Evolutionary conservation across 2,797 vertebrate species (phyloP), one percentile per base, ranked within the genome.

Genomic region (Pagetopsis macropterus): DNA sequence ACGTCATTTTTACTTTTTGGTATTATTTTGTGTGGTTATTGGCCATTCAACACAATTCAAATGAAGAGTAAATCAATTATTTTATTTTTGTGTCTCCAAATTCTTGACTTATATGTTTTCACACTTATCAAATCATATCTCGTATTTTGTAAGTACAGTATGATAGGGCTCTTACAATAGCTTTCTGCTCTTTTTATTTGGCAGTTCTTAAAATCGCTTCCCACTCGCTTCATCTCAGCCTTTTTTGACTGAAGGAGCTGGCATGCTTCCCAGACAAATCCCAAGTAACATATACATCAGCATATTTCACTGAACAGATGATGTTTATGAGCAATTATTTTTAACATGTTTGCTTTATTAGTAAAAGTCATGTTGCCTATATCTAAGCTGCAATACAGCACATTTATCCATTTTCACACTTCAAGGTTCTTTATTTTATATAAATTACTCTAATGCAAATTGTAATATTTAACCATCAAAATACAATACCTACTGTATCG

Each of bases 211-310:
- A 72, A 84, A 71, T 11, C 3, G 46, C 21, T 70, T 85, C 77
- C 71, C 49, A 49, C 68, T 46, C 66, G 41, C 55, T 58, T 60
- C 66, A 76, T 48, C 62, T 44, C 5, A 0, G 45, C 65, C 65
- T 67, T 27, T 56, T 71, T 23, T 78, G 73, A 81, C 75, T 70
- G 51, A 70, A 31, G 62, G 54, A 58, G 64, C 49, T 84, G 85
- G 81, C 75, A 44, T 48, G 1, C 31, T 50, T 81, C 77, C 77
- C 75, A 77, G 72, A 75, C 43, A 82, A 55, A 79, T 57, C 70
- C 21, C 37, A 70, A 60, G 68, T n/a, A 70, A 69, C 71, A 82
- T 33, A 68, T 84, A 81, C 76, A 76, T 72, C 64, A 52, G 54
- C 67, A 52, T 49, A 71, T 72, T 57, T 55, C 62, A 49, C 27